These are phyloP conservation scores for Trissonchulus sp. DNA, from an alignment of 2,888 invertebrate genomes.

Conservation along the genomic window DNA sequence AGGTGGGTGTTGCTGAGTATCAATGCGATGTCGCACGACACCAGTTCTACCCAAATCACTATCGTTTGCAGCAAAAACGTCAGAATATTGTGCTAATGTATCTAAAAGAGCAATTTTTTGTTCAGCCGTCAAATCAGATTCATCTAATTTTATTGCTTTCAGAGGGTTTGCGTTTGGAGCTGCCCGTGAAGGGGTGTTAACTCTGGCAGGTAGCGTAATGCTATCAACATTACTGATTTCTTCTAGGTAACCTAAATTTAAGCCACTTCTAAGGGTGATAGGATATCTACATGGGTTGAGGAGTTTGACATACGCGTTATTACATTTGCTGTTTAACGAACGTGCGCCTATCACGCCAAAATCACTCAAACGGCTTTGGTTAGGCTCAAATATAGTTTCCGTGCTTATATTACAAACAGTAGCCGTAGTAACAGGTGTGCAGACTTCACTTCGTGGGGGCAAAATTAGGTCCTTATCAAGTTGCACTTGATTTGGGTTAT, in stretches of 20 bases:
- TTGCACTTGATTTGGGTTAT: too few relatives aligned
- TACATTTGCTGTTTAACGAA: not conserved
- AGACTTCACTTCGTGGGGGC: too few relatives aligned
- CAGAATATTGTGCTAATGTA: not conserved
- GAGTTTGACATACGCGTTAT: not conserved
- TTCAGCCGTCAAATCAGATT: not conserved
- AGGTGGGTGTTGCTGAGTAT: not conserved
- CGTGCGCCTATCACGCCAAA: too few relatives aligned
- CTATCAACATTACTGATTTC: not conserved
- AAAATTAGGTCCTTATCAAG: too few relatives aligned
- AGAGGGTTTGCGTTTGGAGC: not conserved
- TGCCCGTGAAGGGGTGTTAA: not conserved
- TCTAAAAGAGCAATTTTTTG: not conserved
- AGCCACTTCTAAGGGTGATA: not conserved
- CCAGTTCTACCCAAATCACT: not conserved
- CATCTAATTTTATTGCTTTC: too few relatives aligned
- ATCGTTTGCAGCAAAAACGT: not conserved
- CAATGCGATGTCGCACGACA: slow-evolving; percentile 10
- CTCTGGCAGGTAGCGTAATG: not conserved
- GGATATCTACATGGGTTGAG: not conserved
- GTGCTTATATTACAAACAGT: too few relatives aligned
- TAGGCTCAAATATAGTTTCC: too few relatives aligned
- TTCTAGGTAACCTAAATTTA: not conserved
- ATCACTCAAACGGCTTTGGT: too few relatives aligned
- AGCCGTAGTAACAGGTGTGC: too few relatives aligned